Conservation (phyloP, 30 jellyfish, hydroid and myxozoan genomes). For the Cassiopea andromeda region DNA sequence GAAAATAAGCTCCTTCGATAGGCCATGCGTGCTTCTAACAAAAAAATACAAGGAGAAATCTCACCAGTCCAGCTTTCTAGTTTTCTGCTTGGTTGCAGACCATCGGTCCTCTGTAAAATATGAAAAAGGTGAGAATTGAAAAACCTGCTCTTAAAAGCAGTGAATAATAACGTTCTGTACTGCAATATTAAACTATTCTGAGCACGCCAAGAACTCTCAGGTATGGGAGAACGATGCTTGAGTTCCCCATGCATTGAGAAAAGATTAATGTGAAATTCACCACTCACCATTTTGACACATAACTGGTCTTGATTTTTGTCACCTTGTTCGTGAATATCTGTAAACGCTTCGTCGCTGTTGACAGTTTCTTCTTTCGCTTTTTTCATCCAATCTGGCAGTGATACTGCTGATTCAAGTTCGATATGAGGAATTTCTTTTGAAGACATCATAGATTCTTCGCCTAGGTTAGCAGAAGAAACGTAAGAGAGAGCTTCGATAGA, state of each 20-base stretch:
- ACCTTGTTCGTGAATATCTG: background rate
- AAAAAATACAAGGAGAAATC: no score
- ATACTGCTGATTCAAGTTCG: slow-evolving; percentile 42
- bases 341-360: background rate
- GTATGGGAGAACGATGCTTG: background rate
- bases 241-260: background rate
- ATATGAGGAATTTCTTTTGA: slow-evolving; percentile 28
- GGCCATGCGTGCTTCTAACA: no score
- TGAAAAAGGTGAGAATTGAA: no score
- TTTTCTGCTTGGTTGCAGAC: no score
- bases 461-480: background rate
- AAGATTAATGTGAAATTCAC: background rate
- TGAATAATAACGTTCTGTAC: no score
- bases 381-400: slow-evolving; percentile 69
- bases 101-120: no score
- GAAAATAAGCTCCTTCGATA: no score
- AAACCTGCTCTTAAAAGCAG: no score
- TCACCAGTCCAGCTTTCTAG: no score
- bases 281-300: slow-evolving; percentile 42
- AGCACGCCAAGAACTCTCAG: no score
- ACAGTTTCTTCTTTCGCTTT: slow-evolving; percentile 52
- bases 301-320: background rate
- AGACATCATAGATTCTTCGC: slow-evolving; percentile 5
- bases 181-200: no score
- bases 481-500: background rate